These are phyloP conservation scores for Balanococcus diminutus DNA, from an alignment of 2,888 invertebrate genomes.

Conservation along the genomic window DNA sequence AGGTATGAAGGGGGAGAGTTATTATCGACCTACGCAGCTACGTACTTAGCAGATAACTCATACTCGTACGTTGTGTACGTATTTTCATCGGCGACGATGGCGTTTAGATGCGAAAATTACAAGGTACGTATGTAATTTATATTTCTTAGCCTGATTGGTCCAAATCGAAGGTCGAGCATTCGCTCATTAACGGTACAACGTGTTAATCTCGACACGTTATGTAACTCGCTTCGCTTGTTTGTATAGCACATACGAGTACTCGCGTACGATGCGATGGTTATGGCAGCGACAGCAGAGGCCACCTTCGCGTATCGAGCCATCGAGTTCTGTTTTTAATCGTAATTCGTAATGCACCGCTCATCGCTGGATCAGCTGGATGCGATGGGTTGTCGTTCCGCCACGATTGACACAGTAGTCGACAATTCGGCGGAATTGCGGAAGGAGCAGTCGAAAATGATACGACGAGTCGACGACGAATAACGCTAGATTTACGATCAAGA, in stretches of 20 bases:
- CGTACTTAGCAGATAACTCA: no score
- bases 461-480: no score
- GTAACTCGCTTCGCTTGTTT: neutral
- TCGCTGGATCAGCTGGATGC: neutral
- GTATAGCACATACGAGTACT: neutral
- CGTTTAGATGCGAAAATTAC: neutral
- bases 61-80: no score
- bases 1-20: no score
- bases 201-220: slow-evolving; percentile 1
- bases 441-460: neutral
- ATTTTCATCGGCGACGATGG: no score
- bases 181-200: neutral
- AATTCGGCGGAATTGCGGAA: neutral
- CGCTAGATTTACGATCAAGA: no score
- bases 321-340: neutral
- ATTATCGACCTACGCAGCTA: no score
- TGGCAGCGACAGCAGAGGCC: no score
- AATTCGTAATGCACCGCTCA: neutral
- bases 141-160: neutral
- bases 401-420: neutral
- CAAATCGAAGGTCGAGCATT: neutral
- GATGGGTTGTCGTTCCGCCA: neutral
- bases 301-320: neutral
- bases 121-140: neutral
- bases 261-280: no score